Base-by-base conservation (phyloP, 2,797 vertebrate genomes). In the Pantherophis alleghaniensis region DNA sequence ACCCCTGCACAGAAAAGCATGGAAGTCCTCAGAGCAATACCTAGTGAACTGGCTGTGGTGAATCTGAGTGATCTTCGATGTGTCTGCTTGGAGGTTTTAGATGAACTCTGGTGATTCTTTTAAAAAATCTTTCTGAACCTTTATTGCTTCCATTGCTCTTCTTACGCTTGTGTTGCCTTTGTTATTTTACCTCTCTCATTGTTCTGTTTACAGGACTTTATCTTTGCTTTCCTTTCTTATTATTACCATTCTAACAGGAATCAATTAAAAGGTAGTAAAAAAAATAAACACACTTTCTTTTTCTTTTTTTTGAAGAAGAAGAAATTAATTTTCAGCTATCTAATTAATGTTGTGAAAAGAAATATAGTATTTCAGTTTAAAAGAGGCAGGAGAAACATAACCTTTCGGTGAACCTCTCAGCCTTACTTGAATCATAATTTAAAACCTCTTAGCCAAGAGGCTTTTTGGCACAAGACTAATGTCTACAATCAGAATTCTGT, bases 401-500 rank as follows among this genome's bases (percentile, higher is more conserved):
- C 96, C 97, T 95, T 94, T 93, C 90, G 9, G 89, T 97, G 97
- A 97, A 97, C 97, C 95, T 94, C 16, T 96, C 95, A 96, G 94
- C 95, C 93, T 94, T 90, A 53, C 90, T 91, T 92, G 96, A 92
- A 94, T 94, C 96, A 96, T 97, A 97, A 97, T 97, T 96, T 95
- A 91, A 96, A 95, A 92, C 92, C 95, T 95, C 94, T 92, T 96
- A 92, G 94, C 74, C 56, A 95, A 96, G 95, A 96, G 96, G 92
- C 51, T 94, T 96, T 96, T 94, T 96, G 96, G 95, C 96, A 95
- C 95, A 94, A 95, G 90, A 92, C 47, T 95, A 96, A 95, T 96
- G 92, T 95, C 96, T 96, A 97, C 97, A 98, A 97, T 98, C 97
- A 97, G 97, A 97, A 98, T 97, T 98, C 97, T 97, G 97, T 98